Evolutionary conservation across 2,888 invertebrate species (phyloP), one percentile per base, ranked within the genome.

Genomic region (Clunio marinus): DNA sequence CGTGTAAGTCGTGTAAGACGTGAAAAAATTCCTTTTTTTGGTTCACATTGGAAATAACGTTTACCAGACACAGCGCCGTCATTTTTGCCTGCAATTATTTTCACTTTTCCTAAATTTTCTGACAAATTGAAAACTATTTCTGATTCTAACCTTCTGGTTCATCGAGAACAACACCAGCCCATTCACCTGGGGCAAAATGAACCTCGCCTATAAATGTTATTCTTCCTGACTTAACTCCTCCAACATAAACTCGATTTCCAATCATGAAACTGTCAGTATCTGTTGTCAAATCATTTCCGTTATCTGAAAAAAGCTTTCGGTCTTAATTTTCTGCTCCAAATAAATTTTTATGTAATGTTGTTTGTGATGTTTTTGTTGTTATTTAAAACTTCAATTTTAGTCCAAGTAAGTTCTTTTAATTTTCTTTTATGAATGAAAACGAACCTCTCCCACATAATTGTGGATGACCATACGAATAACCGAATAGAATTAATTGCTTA

Each of bases 141-240:
- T 46, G 15, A 4, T 32, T 25, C 81, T 81, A 82, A 90, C 97
- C 98, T 74, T 93, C 89, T 45, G 95, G 87, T 73, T 96, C 93
- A 78, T 97, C 97, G 72, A 99, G 86, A 70, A 95, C 97, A 70
- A 99, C 88, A 62, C 97, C 98, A 60, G 96, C 97, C 97, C 97
- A 99, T 72, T 97, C 94, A 70, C 98, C 98, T 20, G 95, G 93
- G 15, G 96, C 97, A 81, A 98, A 97, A 78, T 96, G 93, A 65
- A 96, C 95, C 76, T 93, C 93, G 28, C 97, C 95, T 69, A 96
- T 89, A 78, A 91, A 97, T 45, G 95, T 93, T 73, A 98, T 92
- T 75, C 89, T 88, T 35, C 96, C 97, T 1, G 93, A 87, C 77
- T 96, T 96, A 66, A 87, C 86, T 69, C 94, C 94, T 73, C 93